Evolutionary conservation across 2,888 invertebrate genomes (phyloP).

Genomic region (Lottia gigantea): DNA sequence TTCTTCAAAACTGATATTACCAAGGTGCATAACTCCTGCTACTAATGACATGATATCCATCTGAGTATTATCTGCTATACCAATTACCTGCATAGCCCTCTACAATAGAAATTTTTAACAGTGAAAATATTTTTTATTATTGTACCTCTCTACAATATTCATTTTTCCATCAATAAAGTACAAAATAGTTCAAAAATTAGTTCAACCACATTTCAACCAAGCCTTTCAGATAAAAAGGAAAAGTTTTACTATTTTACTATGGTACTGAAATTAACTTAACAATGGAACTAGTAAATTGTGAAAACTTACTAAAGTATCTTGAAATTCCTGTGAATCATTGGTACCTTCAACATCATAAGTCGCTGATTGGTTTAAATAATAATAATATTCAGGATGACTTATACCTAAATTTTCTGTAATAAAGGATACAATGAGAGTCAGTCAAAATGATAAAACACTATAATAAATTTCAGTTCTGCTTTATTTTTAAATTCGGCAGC

Average conservation of each 20-base stretch:
- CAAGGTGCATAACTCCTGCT: constrained; percentile 75
- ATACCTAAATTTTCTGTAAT: constrained; percentile 73
- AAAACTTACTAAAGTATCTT: constrained; percentile 73
- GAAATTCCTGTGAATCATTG: constrained; percentile 76
- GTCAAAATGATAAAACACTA: too few species aligned
- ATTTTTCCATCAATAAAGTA: too few species aligned
- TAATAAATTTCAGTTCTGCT: too few species aligned
- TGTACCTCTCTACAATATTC: too few species aligned
- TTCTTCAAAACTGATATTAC: constrained; percentile 74
- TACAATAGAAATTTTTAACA: constrained; percentile 43
- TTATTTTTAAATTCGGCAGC: too few species aligned
- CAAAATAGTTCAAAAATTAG: too few species aligned
- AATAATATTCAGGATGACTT: constrained; percentile 73
- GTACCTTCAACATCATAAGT: constrained; percentile 76
- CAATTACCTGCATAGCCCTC: constrained; percentile 76
- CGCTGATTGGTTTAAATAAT: constrained; percentile 74
- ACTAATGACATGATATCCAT: constrained; percentile 73
- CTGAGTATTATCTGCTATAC: constrained; percentile 72
- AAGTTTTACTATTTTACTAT: too few species aligned
- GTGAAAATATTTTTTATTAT: too few species aligned
- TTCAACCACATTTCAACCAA: too few species aligned
- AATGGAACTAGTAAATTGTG: background rate
- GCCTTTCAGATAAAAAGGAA: too few species aligned
- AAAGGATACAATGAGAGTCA: background rate
- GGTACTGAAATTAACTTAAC: too few species aligned